Conservation (phyloP, 2,888 invertebrate species). For the Leucoptera coffeella region DNA sequence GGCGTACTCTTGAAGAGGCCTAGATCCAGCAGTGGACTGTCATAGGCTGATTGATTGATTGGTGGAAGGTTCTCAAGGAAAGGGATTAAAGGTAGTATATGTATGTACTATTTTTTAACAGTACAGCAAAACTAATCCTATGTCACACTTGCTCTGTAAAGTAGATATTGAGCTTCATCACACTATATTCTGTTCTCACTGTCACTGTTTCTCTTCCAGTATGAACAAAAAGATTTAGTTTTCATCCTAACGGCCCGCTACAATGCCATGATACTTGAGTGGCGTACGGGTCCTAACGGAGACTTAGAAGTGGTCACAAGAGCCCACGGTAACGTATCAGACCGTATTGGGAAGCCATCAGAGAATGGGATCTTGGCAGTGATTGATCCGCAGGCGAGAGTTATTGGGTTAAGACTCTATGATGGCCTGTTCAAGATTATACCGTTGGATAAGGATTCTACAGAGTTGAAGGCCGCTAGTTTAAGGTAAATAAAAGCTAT, state of each 20-base stretch:
- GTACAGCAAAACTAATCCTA: no score
- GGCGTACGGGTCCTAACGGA: conserved; percentile 61
- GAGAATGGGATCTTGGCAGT: conserved; percentile 95
- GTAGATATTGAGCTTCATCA: no score
- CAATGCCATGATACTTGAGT: conserved; percentile 96
- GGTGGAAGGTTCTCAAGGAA: no score
- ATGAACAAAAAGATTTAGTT: conserved; percentile 85
- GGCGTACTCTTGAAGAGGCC: no score
- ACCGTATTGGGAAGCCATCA: conserved; percentile 89
- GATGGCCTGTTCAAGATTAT: conserved; percentile 97
- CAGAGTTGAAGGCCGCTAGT: conserved; percentile 87
- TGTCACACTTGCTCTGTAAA: no score
- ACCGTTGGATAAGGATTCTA: conserved; percentile 89
- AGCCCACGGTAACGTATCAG: conserved; percentile 94
- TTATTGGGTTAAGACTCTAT: conserved; percentile 91
- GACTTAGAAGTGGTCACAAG: conserved; percentile 91
- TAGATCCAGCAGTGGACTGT: no score
- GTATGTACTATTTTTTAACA: no score
- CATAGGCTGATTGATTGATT: no score
- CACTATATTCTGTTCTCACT: no score
- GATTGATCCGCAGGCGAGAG: conserved; percentile 91
- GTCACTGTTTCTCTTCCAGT: conserved; percentile 58
- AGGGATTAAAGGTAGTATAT: no score
- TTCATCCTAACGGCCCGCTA: conserved; percentile 91
- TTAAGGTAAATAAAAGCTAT: conserved; percentile 42